Evolutionary conservation across 2,888 invertebrate species (phyloP).

Genomic region (Abrostola tripartita): DNA sequence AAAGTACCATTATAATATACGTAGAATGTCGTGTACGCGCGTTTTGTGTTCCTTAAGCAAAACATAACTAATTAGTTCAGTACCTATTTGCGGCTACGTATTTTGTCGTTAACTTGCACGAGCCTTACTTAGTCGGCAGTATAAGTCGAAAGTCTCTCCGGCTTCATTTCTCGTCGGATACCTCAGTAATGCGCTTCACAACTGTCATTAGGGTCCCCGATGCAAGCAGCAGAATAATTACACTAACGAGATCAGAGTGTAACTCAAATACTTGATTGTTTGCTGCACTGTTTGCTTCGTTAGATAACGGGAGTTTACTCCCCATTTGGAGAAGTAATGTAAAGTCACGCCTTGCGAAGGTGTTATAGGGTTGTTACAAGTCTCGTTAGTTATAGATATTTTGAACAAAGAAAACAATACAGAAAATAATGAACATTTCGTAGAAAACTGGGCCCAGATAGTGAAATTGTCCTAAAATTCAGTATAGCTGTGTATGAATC

Average conservation of each 20-base stretch:
- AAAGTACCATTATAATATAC: not conserved
- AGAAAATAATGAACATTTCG: not conserved
- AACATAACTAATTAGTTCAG: conserved; percentile 20
- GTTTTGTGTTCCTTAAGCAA: conserved; percentile 10
- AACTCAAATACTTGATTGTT: conserved; percentile 31
- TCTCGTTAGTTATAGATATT: conserved; percentile 28
- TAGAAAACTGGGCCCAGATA: not conserved
- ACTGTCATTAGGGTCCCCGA: conserved; percentile 38
- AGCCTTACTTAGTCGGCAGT: conserved; percentile 7
- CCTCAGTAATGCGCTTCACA: conserved; percentile 29
- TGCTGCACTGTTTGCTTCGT: conserved; percentile 21
- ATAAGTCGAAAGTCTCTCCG: conserved; percentile 7
- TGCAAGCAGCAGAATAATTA: conserved; percentile 52
- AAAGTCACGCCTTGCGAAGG: conserved; percentile 1
- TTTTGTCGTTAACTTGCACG: conserved; percentile 9
- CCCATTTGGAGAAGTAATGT: not conserved
- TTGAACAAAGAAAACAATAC: not conserved
- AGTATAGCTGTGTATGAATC: not conserved
- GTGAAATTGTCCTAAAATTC: not conserved
- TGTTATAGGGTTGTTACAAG: conserved; percentile 14
- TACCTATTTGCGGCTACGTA: conserved; percentile 9
- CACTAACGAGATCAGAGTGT: conserved; percentile 51
- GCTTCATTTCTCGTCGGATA: conserved; percentile 1
- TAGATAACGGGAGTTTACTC: conserved; percentile 9
- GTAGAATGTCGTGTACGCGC: conserved; percentile 4